Evolutionary conservation across 2,797 vertebrate species (phyloP), one percentile per base, ranked within the genome.

Genomic region (Poecilia wingei): DNA sequence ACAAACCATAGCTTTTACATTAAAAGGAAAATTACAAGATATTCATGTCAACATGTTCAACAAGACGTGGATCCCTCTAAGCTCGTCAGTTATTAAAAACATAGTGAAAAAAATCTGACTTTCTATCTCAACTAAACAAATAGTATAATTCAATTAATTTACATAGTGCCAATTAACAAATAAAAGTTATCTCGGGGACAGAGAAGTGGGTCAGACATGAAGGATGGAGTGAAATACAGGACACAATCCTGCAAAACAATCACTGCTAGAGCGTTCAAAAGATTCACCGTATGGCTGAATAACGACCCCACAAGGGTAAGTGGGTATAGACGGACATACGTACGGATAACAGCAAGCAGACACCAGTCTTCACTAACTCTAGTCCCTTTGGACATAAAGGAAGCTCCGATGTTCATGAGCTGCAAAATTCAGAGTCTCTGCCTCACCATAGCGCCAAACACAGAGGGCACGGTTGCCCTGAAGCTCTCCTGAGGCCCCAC

Each of bases 401-500:
- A 73, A 46, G 74, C 49, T 78, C 16, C 76, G 74, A 31, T 3
- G 3, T 84, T 86, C 78, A 84, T n/a, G 51, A 73, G 74, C 71
- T 77, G 46, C 75, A 74, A 72, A 78, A 81, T 79, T 86, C 61
- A 28, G 46, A 79, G 80, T 57, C 73, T 72, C 68, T 47, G 33
- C 76, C 76, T 70, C 43, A 43, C 78, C 49, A 76, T 20, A 3
- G 71, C 45, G 79, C 75, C 55, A 77, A 74, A 71, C 71, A 72
- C 82, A 61, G 79, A 79, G 78, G 79, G 72, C 70, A 72, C 2
- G 36, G 81, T 82, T 76, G 78, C 87, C 83, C 81, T 76, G 61
- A 57, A 82, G 84, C 74, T 89, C 86, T 87, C 89, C n/a, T 71
- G 82, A 86, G 89, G 76, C 84, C 86, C 88, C 70, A 33, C 59